Evolutionary conservation across 2,797 vertebrate genomes (phyloP).

Genomic region (Coreius guichenoti): DNA sequence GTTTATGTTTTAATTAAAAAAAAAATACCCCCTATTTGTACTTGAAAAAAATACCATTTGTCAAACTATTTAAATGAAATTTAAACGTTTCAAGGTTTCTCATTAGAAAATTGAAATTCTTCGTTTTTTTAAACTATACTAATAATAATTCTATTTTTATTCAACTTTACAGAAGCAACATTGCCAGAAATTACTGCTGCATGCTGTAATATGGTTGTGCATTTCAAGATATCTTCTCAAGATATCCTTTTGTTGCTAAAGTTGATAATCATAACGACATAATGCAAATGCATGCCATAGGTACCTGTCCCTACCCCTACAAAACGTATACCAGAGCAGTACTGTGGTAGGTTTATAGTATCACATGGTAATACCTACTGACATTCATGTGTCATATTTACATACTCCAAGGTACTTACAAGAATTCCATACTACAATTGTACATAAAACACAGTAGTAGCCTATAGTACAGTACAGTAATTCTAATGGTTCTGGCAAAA

Average conservation of each 20-base stretch:
- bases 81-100: not conserved
- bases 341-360: no score
- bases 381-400: no score
- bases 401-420: not conserved
- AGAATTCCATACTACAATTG: not conserved
- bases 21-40: not conserved
- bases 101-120: not conserved
- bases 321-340: no score
- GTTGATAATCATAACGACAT: no score
- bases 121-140: not conserved
- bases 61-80: not conserved
- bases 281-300: no score
- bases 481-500: not conserved
- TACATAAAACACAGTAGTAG: not conserved
- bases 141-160: not conserved
- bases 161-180: not conserved
- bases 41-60: not conserved
- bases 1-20: not conserved
- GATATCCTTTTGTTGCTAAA: not conserved
- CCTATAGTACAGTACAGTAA: not conserved
- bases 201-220: not conserved
- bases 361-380: no score
- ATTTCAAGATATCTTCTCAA: not conserved
- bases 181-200: no score
- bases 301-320: no score